Evolutionary conservation across 2,113 vertebrate species (phyloP).

Genomic region (Condylura cristata): DNA sequence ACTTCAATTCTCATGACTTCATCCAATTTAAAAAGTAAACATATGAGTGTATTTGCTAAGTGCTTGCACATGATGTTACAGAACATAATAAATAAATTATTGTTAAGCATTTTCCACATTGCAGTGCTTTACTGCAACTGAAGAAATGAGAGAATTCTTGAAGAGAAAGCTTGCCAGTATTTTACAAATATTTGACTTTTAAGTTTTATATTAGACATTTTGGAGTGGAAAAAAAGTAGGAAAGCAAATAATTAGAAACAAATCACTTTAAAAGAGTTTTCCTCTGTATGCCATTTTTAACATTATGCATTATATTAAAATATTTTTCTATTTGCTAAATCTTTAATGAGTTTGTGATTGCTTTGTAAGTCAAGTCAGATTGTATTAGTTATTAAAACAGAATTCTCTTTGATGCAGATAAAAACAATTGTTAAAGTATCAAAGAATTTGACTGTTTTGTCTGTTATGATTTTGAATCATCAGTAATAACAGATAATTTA

Average conservation of each 20-base stretch:
- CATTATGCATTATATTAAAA: not conserved
- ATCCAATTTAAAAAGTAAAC: slow-evolving; percentile 32
- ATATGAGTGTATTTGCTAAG: not conserved
- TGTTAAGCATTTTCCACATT: not conserved
- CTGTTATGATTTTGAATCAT: not conserved
- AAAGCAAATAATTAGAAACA: not conserved
- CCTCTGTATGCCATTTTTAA: not conserved
- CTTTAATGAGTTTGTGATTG: not conserved
- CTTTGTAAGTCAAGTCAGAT: not conserved
- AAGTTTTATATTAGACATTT: not conserved
- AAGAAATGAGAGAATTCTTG: not conserved
- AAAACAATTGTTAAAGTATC: not conserved
- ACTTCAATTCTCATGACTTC: slow-evolving; percentile 15
- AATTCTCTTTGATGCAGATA: not conserved
- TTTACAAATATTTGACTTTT: not conserved
- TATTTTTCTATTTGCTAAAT: slow-evolving; percentile 31
- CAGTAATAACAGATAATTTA: not conserved
- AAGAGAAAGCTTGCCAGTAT: slow-evolving; percentile 11
- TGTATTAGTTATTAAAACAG: not conserved
- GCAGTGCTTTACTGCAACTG: not conserved
- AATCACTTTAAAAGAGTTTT: not conserved
- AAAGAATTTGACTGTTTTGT: not conserved
- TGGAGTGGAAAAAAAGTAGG: not conserved
- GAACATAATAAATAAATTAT: slow-evolving; percentile 11
- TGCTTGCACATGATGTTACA: not conserved